Evolutionary conservation across 37 sponge, comb jelly and placozoan species (phyloP).

Genomic region (Cliona cf. orientalis): DNA sequence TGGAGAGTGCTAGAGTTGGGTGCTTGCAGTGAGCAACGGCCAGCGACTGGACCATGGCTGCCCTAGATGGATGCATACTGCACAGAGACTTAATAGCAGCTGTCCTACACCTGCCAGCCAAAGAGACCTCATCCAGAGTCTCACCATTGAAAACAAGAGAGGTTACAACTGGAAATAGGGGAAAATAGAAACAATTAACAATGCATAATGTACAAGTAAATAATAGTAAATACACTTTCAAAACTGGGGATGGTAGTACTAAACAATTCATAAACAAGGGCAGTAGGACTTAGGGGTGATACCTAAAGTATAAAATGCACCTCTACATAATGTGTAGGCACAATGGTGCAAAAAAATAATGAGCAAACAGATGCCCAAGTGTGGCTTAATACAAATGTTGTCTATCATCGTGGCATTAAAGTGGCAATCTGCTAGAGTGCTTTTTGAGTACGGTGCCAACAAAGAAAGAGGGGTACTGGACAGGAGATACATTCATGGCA

Average conservation of each 20-base stretch:
- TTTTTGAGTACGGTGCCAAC: not conserved
- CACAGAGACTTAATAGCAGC: slow-evolving; percentile 39
- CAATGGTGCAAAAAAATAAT: no score
- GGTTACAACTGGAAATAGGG: slow-evolving; percentile 47
- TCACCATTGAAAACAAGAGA: slow-evolving; percentile 66
- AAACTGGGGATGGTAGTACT: no score
- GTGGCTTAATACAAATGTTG: no score
- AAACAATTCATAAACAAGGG: no score
- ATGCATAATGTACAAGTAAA: not conserved
- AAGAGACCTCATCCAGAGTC: slow-evolving; percentile 71
- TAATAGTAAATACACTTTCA: not conserved
- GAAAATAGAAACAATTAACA: not conserved
- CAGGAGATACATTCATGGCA: not conserved
- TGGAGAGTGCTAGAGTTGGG: slow-evolving; percentile 63
- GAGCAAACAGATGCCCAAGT: no score
- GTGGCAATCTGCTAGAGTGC: not conserved
- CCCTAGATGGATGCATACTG: slow-evolving; percentile 42
- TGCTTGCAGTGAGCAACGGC: slow-evolving; percentile 57
- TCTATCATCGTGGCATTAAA: no score
- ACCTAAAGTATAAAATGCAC: no score
- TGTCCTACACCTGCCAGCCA: slow-evolving; percentile 58
- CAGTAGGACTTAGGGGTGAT: no score
- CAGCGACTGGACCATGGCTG: slow-evolving; percentile 53
- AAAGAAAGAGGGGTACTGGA: slow-evolving; percentile 1
- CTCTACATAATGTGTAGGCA: no score